phyloP scores from a whole-genome alignment of 64 coral and sea anemone genomes.

The Dendronephthya gigantea region DNA sequence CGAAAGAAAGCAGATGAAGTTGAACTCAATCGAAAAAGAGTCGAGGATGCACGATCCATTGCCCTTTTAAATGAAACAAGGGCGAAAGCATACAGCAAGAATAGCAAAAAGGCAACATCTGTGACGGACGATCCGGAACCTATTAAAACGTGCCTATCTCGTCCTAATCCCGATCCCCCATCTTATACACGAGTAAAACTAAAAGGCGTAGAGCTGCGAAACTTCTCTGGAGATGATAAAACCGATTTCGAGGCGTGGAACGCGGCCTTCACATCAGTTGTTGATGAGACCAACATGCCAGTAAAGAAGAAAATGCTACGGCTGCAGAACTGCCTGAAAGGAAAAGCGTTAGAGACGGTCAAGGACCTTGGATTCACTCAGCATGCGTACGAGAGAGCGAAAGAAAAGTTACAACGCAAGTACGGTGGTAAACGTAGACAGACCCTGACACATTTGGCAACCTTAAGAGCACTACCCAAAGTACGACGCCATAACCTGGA shows the following conservation, averaged over 20 bases:
- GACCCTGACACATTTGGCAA: conserved; percentile 34
- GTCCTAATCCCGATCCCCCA: neutral
- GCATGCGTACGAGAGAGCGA: conserved; percentile 42
- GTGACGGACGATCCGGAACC: no score
- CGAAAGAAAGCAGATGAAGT: no score
- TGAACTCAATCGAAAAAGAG: no score
- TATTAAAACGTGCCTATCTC: no score
- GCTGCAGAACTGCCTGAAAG: conserved; percentile 27
- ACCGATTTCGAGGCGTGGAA: conserved; percentile 40
- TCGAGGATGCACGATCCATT: no score
- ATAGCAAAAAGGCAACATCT: neutral
- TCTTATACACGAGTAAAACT: no score
- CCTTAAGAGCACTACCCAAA: conserved; percentile 23
- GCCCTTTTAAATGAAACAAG: no score
- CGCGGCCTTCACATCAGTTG: conserved; percentile 36
- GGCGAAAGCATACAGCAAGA: neutral
- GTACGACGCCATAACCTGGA: conserved; percentile 31
- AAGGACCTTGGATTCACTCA: conserved; percentile 33
- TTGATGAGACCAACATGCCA: conserved; percentile 32
- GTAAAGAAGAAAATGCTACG: conserved; percentile 46
- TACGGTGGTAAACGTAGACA: conserved; percentile 36
- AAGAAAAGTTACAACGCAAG: conserved; percentile 40
- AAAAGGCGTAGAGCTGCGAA: conserved; percentile 44
- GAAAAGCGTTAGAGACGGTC: conserved; percentile 32
- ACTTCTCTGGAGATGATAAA: conserved; percentile 58